A percentile compares a stretch with the other conserved stretches of the same genome.
Conservation (phyloP, 1,140 invertebrate species). For the Drosophila kepulauana region DNA sequence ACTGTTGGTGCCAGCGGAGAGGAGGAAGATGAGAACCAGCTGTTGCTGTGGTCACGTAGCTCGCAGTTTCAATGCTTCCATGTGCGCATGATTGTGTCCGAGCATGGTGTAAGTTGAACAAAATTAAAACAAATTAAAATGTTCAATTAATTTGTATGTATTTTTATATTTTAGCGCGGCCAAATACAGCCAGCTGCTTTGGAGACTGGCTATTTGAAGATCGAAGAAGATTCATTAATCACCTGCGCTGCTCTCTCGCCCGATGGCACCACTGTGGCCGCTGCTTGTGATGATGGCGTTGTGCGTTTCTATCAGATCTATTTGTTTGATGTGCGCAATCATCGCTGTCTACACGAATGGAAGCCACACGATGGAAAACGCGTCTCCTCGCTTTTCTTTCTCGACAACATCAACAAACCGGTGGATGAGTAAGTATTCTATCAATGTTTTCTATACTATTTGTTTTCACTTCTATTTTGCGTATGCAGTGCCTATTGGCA, state of each 20-base stretch:
- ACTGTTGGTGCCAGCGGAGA: slow-evolving; percentile 85
- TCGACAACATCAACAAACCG: slow-evolving; percentile 95
- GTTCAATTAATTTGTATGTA: neutral
- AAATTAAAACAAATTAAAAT: neutral
- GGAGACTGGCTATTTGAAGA: slow-evolving; percentile 88
- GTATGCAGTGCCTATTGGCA: slow-evolving; percentile 89
- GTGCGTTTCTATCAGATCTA: slow-evolving; percentile 96
- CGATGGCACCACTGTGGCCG: slow-evolving; percentile 96
- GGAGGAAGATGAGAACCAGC: slow-evolving; percentile 90
- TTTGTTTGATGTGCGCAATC: slow-evolving; percentile 87
- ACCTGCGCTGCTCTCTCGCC: slow-evolving; percentile 96
- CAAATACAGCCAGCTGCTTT: slow-evolving; percentile 84
- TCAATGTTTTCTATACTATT: neutral
- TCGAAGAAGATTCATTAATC: slow-evolving; percentile 90
- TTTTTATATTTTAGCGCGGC: slow-evolving; percentile 56
- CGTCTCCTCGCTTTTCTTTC: slow-evolving; percentile 94
- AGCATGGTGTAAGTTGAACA: slow-evolving; percentile 71
- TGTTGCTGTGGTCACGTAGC: slow-evolving; percentile 93
- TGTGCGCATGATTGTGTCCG: slow-evolving; percentile 69
- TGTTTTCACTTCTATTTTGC: neutral
- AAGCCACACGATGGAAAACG: slow-evolving; percentile 94
- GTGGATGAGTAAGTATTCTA: slow-evolving; percentile 90
- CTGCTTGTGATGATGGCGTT: slow-evolving; percentile 93
- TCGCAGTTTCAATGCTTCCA: slow-evolving; percentile 86
- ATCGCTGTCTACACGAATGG: slow-evolving; percentile 95